Evolutionary conservation across 2,888 invertebrate genomes (phyloP).

Genomic region (Metopia argyrocephala): DNA sequence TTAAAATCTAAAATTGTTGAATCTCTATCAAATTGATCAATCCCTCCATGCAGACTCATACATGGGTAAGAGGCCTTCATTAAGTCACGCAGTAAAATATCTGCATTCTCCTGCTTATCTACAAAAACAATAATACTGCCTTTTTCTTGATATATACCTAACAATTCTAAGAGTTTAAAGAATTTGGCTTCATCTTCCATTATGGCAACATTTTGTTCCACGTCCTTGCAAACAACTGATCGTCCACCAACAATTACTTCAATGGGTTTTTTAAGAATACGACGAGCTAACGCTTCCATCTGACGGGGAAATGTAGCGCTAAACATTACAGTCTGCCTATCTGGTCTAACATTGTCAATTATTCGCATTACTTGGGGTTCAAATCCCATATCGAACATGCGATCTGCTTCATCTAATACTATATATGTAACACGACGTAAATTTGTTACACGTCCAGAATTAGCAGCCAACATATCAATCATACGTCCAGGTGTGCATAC

Average conservation of each 20-base stretch:
- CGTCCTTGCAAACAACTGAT: constrained; percentile 98
- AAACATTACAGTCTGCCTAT: constrained; percentile 98
- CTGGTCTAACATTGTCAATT: constrained; percentile 97
- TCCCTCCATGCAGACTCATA: constrained; percentile 98
- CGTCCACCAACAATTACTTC: constrained; percentile 98
- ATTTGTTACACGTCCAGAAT: constrained; percentile 98
- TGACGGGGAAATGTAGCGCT: constrained; percentile 99
- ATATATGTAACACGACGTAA: constrained; percentile 97
- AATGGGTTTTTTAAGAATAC: constrained; percentile 95
- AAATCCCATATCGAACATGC: constrained; percentile 99
- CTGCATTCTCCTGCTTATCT: constrained; percentile 98
- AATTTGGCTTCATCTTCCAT: constrained; percentile 98
- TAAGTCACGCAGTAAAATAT: constrained; percentile 93
- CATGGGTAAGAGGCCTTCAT: constrained; percentile 98
- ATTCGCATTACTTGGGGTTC: constrained; percentile 92
- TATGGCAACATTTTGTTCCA: constrained; percentile 95
- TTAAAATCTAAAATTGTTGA: constrained; percentile 99
- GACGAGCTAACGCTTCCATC: constrained; percentile 98
- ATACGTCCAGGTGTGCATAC: constrained; percentile 99
- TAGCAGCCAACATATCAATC: constrained; percentile 99
- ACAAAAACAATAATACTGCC: constrained; percentile 98
- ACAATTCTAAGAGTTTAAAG: constrained; percentile 96
- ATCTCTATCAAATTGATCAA: constrained; percentile 99
- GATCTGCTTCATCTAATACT: constrained; percentile 98
- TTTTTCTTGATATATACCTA: constrained; percentile 93